Evolutionary conservation across 2,797 vertebrate species (phyloP).

Genomic region (Alauda arvensis): DNA sequence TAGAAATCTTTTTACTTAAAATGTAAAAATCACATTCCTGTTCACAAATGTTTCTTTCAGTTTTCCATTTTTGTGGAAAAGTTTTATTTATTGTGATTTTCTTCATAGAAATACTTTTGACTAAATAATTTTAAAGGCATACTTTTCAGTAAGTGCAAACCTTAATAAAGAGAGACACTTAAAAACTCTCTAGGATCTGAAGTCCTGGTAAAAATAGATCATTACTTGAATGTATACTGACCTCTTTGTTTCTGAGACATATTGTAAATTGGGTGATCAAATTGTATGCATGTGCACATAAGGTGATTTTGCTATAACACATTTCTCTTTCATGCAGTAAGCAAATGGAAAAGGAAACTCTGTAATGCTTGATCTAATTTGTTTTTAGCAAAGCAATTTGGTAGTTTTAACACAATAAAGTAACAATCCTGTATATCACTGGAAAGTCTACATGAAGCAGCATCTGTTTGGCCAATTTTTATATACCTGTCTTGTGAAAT

Average conservation of each 20-base stretch:
- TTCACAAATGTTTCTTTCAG: not conserved
- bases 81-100: not conserved
- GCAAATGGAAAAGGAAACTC: not conserved
- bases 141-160: not conserved
- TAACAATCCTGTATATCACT: not conserved
- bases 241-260: not conserved
- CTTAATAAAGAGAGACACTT: not conserved
- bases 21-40: not conserved
- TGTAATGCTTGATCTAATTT: not conserved
- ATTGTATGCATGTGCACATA: not conserved
- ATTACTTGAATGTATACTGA: not conserved
- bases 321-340: not conserved
- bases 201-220: not conserved
- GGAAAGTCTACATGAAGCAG: not conserved
- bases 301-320: not conserved
- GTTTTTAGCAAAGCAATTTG: not conserved
- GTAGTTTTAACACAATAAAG: not conserved
- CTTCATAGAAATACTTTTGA: not conserved
- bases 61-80: not conserved
- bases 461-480: constrained; percentile 2
- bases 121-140: not conserved
- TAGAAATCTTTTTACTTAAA: not conserved
- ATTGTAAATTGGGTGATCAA: not conserved
- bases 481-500: not conserved
- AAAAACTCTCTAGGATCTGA: not conserved